phyloP scores from a whole-genome alignment of 2,797 vertebrate genomes.

The Sebastes melanostomus region DNA sequence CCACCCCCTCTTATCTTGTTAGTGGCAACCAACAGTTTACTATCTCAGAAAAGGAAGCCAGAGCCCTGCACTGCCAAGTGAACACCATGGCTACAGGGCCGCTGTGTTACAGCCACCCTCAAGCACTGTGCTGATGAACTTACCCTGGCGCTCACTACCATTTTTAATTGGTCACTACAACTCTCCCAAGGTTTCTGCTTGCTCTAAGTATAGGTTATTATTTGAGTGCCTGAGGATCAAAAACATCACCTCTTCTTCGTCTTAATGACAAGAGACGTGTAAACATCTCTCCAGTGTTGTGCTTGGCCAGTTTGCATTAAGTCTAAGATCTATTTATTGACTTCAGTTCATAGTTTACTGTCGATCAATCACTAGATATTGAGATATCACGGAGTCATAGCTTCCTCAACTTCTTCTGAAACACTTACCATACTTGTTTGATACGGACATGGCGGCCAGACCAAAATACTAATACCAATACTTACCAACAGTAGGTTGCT shows the following conservation, averaged over 20 bases:
- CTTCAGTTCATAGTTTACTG: not conserved
- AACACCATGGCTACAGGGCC: not conserved
- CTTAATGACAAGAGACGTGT: not conserved
- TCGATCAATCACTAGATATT: not conserved
- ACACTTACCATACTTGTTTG: not conserved
- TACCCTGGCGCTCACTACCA: not conserved
- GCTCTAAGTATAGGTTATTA: not conserved
- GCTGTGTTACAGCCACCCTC: not conserved
- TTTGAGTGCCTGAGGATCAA: not conserved
- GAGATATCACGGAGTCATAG: not conserved
- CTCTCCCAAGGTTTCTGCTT: not conserved
- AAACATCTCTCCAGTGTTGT: not conserved
- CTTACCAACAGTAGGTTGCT: not conserved
- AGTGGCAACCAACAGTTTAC: not conserved
- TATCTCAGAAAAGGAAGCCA: not conserved
- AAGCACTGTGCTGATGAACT: not conserved
- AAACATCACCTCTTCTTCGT: not conserved
- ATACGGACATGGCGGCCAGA: not conserved
- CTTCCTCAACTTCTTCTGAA: not conserved
- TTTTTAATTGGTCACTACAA: conserved; percentile 17
- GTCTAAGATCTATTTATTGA: not conserved
- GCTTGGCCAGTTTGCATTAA: not conserved
- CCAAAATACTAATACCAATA: not conserved
- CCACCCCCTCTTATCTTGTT: not conserved
- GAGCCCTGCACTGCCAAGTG: not conserved